These are phyloP conservation scores for Tiphia femorata DNA, from an alignment of 2,888 invertebrate species.

Conservation along the genomic window DNA sequence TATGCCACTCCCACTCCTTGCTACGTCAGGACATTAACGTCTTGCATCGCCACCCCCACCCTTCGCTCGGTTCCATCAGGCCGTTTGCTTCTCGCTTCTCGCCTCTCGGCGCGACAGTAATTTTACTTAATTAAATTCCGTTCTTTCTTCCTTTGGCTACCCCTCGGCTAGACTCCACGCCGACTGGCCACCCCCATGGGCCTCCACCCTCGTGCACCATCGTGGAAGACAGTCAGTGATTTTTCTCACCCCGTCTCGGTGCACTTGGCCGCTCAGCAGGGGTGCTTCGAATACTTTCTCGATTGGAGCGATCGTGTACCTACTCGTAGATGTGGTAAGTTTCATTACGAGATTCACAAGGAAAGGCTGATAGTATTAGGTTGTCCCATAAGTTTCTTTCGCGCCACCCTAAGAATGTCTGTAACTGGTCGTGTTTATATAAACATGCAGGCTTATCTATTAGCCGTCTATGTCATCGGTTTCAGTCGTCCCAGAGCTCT, in stretches of 20 bases:
- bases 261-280: constrained; percentile 37
- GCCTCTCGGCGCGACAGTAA: constrained; percentile 59
- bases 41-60: constrained; percentile 49
- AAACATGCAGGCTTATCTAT: too few species aligned
- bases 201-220: constrained; percentile 2
- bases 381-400: too few species aligned
- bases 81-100: constrained; percentile 39
- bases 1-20: constrained; percentile 40
- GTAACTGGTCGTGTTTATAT: too few species aligned
- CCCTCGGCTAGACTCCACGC: constrained; percentile 19
- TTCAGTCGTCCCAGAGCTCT: too few species aligned
- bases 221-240: constrained; percentile 37
- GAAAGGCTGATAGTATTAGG: too few species aligned
- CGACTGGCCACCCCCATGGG: constrained; percentile 17
- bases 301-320: too few species aligned
- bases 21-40: constrained; percentile 35
- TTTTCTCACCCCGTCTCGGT: constrained; percentile 36
- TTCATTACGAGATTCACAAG: too few species aligned
- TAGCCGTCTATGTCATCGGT: too few species aligned
- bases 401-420: too few species aligned
- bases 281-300: too few species aligned
- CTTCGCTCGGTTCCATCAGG: constrained; percentile 20
- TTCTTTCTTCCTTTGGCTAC: constrained; percentile 61
- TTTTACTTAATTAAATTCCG: constrained; percentile 69
- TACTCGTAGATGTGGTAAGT: too few species aligned